Conservation (phyloP, 2,888 invertebrate species). For the Dasysyrphus albostriatus region DNA sequence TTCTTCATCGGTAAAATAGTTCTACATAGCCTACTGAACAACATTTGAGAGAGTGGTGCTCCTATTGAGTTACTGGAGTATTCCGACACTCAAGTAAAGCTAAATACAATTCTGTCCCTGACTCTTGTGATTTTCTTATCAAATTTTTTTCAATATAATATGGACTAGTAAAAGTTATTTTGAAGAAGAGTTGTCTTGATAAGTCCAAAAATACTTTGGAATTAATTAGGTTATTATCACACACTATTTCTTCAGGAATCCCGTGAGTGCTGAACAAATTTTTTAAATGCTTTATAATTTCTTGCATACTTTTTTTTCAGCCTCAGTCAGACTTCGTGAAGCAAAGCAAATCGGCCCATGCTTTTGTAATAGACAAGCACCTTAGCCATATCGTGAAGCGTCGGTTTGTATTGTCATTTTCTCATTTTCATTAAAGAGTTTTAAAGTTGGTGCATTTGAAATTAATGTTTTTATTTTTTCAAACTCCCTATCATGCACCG, state of each 20-base stretch:
- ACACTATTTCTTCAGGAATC: slow-evolving; percentile 6
- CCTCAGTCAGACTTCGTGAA: slow-evolving; percentile 33
- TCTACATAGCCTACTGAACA: slow-evolving; percentile 16
- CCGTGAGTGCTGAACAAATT: slow-evolving; percentile 3
- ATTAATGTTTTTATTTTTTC: slow-evolving; percentile 51
- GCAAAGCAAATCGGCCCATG: slow-evolving; percentile 46
- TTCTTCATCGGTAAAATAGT: slow-evolving; percentile 8
- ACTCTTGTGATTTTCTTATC: slow-evolving; percentile 9
- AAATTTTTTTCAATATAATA: slow-evolving; percentile 17
- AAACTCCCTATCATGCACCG: slow-evolving; percentile 18
- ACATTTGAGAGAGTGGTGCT: slow-evolving; percentile 6
- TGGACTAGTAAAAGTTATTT: no score
- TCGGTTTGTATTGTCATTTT: slow-evolving; percentile 31
- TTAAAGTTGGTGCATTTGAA: slow-evolving; percentile 34
- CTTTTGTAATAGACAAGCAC: slow-evolving; percentile 54
- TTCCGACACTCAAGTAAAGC: slow-evolving; percentile 12
- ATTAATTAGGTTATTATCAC: slow-evolving; percentile 12
- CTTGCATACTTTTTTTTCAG: slow-evolving; percentile 43
- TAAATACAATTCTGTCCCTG: slow-evolving; percentile 6
- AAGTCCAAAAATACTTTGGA: background rate
- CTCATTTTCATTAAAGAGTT: slow-evolving; percentile 37
- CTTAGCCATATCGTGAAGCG: slow-evolving; percentile 50
- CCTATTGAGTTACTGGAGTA: slow-evolving; percentile 7
- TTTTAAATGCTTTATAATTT: slow-evolving; percentile 22
- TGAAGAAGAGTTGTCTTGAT: background rate